Percentiles rank a stretch among this genome's conserved stretches.
Conservation (phyloP, 92 coral and sea anemone species). For the Phenganax stokvisi region DNA sequence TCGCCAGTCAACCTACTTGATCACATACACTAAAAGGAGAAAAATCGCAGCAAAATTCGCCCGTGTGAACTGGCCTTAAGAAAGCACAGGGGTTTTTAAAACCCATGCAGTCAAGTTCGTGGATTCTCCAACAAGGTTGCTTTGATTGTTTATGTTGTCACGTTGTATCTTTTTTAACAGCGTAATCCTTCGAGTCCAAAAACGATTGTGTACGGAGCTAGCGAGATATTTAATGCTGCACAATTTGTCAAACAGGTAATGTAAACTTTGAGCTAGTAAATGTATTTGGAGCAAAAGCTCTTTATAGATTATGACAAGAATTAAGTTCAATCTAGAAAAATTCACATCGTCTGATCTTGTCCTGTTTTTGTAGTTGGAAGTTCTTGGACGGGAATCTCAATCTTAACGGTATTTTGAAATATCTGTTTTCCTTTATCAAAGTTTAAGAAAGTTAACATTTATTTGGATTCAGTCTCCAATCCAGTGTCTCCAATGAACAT, state of each 20-base stretch:
- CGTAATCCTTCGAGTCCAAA: conserved; percentile 78
- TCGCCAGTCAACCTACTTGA: no score
- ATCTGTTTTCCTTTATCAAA: neutral
- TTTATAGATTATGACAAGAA: no score
- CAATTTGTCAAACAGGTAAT: conserved; percentile 89
- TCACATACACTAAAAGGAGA: no score
- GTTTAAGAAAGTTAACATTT: neutral
- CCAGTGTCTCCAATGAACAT: neutral
- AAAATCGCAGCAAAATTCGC: no score
- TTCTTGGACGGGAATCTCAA: conserved; percentile 31
- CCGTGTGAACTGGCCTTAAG: no score
- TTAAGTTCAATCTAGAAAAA: neutral
- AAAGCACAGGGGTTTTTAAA: no score
- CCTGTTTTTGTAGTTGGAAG: conserved; percentile 17
- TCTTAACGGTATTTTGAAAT: neutral
- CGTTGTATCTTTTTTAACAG: conserved; percentile 46
- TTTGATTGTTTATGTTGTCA: neutral
- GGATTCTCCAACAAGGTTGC: neutral
- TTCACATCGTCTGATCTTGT: neutral
- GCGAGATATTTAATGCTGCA: conserved; percentile 86
- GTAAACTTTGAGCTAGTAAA: neutral
- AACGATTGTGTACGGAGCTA: conserved; percentile 84
- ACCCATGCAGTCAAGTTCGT: no score
- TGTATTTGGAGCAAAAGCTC: neutral
- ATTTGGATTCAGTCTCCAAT: neutral